These are phyloP conservation scores for Rhogogaster chlorosoma DNA, from an alignment of 2,888 invertebrate genomes.

Conservation along the genomic window DNA sequence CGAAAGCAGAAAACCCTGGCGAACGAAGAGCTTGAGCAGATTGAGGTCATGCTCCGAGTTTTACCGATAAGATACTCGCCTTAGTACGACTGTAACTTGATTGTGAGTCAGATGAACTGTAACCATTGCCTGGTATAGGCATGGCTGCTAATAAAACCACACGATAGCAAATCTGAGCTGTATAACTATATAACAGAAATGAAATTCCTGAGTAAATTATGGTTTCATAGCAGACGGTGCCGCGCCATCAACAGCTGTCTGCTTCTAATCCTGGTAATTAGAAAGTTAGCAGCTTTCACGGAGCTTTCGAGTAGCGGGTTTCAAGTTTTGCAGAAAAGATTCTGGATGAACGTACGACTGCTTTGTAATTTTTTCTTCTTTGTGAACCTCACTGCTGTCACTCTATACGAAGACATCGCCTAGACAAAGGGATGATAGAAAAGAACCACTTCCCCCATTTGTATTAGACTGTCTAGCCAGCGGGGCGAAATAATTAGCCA, in stretches of 20 bases:
- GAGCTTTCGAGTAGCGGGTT: neutral
- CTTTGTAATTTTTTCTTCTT: conserved; percentile 11
- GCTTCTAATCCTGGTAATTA: conserved; percentile 48
- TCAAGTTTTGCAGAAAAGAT: neutral
- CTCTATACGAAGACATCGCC: conserved; percentile 56
- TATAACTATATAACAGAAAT: conserved; percentile 27
- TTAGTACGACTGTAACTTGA: neutral
- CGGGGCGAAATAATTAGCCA: conserved; percentile 34
- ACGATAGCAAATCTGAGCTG: neutral
- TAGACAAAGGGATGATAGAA: conserved; percentile 69
- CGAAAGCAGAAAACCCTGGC: neutral
- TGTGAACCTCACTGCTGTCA: neutral
- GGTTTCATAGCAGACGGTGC: conserved; percentile 36
- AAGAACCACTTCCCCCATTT: conserved; percentile 58
- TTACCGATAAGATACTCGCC: conserved; percentile 4
- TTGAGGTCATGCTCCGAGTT: neutral
- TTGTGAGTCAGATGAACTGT: neutral
- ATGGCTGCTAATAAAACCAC: conserved; percentile 3
- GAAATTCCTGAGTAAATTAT: conserved; percentile 31
- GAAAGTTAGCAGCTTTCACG: conserved; percentile 38
- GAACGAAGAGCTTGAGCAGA: neutral
- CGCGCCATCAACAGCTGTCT: conserved; percentile 22
- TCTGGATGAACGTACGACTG: conserved; percentile 6
- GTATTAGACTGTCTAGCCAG: conserved; percentile 16
- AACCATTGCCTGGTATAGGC: neutral